phyloP scores from a whole-genome alignment of 2,113 vertebrate species.

The Aldabrachelys gigantea region DNA sequence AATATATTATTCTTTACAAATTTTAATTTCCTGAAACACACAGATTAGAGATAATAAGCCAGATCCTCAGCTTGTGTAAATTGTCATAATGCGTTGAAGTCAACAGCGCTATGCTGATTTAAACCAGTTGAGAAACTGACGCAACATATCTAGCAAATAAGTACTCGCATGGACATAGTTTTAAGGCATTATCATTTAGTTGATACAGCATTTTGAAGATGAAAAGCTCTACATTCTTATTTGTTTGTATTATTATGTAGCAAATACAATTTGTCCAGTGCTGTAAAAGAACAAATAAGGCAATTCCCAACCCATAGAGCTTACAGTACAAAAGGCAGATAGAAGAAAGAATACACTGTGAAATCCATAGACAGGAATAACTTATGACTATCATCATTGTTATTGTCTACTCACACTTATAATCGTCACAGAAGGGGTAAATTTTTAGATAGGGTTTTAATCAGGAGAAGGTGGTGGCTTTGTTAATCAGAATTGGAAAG shows the following conservation, averaged over 20 bases:
- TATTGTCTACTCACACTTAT: conserved; percentile 43
- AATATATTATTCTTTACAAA: neutral
- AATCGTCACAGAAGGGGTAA: conserved; percentile 61
- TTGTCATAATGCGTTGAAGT: neutral
- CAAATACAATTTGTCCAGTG: conserved; percentile 6
- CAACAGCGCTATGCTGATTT: neutral
- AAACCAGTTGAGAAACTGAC: neutral
- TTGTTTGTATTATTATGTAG: neutral
- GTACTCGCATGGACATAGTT: neutral
- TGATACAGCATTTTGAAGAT: neutral
- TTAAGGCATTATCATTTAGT: conserved; percentile 22
- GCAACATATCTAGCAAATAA: neutral
- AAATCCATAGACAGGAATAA: conserved; percentile 38
- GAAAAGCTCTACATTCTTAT: conserved; percentile 28
- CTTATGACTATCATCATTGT: conserved; percentile 1
- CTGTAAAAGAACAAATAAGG: conserved; percentile 1
- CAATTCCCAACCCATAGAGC: conserved; percentile 37
- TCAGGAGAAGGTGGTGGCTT: neutral
- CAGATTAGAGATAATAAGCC: neutral
- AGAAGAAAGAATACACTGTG: conserved; percentile 53
- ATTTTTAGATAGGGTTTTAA: conserved; percentile 26
- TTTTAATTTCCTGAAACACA: neutral
- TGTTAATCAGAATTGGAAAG: neutral
- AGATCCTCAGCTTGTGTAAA: neutral
- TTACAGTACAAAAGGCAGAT: conserved; percentile 49